A percentile compares a stretch with the other conserved stretches of the same genome.
phyloP scores from a whole-genome alignment of 2,888 invertebrate species.

The Harpagoxenus sublaevis region DNA sequence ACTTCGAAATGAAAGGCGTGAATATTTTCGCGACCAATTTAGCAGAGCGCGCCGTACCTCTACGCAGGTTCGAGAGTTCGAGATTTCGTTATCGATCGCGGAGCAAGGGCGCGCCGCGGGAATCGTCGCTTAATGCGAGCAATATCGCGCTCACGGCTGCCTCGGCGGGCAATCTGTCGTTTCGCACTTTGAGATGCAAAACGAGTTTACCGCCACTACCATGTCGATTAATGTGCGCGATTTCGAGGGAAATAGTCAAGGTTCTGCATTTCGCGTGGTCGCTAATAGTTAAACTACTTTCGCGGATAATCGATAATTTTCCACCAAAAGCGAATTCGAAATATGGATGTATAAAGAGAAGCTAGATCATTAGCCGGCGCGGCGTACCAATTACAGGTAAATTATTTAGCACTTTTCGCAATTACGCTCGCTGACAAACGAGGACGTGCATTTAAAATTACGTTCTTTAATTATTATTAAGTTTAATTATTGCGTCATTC shows the following conservation, averaged over 20 bases:
- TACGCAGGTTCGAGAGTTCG: not conserved
- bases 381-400: conserved; percentile 28
- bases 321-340: conserved; percentile 18
- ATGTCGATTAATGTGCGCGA: conserved; percentile 50
- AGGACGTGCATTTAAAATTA: conserved; percentile 45
- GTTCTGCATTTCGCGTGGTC: conserved; percentile 7
- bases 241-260: not conserved
- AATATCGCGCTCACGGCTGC: conserved; percentile 42
- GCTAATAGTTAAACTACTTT: conserved; percentile 53
- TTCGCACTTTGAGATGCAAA: conserved; percentile 67
- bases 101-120: conserved; percentile 1
- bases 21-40: conserved; percentile 50
- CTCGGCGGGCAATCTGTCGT: conserved; percentile 46
- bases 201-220: conserved; percentile 53
- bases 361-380: conserved; percentile 20
- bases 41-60: not conserved
- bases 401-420: conserved; percentile 49
- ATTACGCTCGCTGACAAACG: conserved; percentile 6
- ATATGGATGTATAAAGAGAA: conserved; percentile 4
- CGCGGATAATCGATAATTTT: conserved; percentile 48
- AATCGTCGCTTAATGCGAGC: conserved; percentile 57
- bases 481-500: conserved; percentile 50
- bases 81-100: conserved; percentile 42
- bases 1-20: conserved; percentile 42
- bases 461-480: conserved; percentile 50